Conservation (phyloP, 2,113 vertebrate genomes). For the Brachyistius frenatus region DNA sequence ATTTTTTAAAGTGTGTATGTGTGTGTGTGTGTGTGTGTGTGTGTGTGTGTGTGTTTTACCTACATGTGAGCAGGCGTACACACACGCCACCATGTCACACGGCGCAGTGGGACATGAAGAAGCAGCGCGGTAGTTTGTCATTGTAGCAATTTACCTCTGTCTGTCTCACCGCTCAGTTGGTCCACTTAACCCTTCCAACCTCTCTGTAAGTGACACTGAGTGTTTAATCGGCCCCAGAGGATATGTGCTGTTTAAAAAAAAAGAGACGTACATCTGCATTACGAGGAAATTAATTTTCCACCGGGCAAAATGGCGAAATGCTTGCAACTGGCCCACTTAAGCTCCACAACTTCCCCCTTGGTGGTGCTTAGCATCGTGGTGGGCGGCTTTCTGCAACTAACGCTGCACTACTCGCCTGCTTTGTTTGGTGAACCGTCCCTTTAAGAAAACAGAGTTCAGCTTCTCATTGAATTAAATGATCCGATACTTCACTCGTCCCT, state of each 20-base stretch:
- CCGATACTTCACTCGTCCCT: constrained; percentile 16
- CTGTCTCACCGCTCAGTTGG: constrained; percentile 58
- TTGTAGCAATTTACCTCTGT: constrained; percentile 54
- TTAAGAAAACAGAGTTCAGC: constrained; percentile 21
- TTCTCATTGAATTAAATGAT: constrained; percentile 55
- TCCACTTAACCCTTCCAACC: constrained; percentile 69
- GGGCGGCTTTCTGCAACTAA: not conserved
- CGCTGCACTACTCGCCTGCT: not conserved
- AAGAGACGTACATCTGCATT: constrained; percentile 37
- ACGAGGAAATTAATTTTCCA: constrained; percentile 58
- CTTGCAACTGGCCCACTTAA: constrained; percentile 10
- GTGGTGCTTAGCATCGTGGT: constrained; percentile 18
- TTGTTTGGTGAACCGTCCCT: constrained; percentile 12
- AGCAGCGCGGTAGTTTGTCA: constrained; percentile 66
- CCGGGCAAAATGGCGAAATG: constrained; percentile 15
- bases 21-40: not conserved
- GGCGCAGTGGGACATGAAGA: constrained; percentile 54
- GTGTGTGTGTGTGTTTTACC: constrained; percentile 3
- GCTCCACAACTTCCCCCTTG: constrained; percentile 17
- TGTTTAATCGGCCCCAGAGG: constrained; percentile 71
- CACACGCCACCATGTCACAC: constrained; percentile 21
- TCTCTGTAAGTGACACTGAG: constrained; percentile 70
- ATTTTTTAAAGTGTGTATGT: constrained; percentile 9
- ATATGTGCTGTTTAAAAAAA: constrained; percentile 29
- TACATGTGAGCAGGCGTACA: not conserved